Conservation (phyloP, 2,888 invertebrate species). For the Scaptomyza reducta region DNA sequence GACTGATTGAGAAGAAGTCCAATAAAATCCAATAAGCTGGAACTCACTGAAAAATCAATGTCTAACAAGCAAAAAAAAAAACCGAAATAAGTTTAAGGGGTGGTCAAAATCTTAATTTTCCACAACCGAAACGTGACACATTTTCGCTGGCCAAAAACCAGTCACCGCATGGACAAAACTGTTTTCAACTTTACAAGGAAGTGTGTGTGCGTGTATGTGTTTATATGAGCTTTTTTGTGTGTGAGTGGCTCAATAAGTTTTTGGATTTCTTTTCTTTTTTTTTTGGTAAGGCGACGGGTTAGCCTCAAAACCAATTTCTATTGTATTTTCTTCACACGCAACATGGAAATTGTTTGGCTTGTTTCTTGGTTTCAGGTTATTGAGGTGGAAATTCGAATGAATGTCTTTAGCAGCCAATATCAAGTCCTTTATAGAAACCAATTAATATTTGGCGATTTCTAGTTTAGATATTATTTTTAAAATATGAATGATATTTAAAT, state of each 20-base stretch:
- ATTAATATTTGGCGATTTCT: background rate
- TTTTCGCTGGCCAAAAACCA: constrained; percentile 49
- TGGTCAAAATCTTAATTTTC: constrained; percentile 70
- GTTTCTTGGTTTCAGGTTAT: constrained; percentile 40
- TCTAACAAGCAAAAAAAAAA: constrained; percentile 67
- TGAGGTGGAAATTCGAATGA: constrained; percentile 27
- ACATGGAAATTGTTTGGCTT: constrained; percentile 41
- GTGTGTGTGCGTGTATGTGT: background rate
- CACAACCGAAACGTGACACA: constrained; percentile 71
- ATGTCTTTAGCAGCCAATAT: constrained; percentile 31
- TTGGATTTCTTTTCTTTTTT: background rate
- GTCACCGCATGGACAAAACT: constrained; percentile 43
- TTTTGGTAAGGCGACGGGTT: constrained; percentile 19
- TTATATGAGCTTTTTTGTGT: constrained; percentile 15
- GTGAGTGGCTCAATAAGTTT: constrained; percentile 50
- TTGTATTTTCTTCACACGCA: constrained; percentile 62
- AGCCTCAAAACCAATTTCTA: constrained; percentile 58
- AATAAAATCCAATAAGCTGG: constrained; percentile 59
- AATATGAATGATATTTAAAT: no score
- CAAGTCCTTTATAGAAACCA: background rate
- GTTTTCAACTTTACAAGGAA: constrained; percentile 52
- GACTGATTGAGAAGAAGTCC: constrained; percentile 59
- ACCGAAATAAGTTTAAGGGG: constrained; percentile 45
- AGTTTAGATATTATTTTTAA: background rate
- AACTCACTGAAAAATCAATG: constrained; percentile 52